Evolutionary conservation across 2,888 invertebrate species (phyloP), one percentile per base, ranked within the genome.

Genomic region (Nyleta sp.): DNA sequence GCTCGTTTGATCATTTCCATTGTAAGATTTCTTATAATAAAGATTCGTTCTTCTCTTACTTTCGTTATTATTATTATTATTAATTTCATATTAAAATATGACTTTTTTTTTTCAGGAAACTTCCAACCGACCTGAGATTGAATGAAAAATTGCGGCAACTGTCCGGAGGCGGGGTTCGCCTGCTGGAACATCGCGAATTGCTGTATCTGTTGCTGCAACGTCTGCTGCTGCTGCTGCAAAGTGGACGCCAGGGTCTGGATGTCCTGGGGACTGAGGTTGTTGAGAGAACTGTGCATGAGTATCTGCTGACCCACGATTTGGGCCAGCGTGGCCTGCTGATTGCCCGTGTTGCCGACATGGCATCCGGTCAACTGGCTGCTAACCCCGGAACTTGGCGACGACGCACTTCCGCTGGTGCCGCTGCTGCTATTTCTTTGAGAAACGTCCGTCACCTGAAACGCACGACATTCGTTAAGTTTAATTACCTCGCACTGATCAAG

Each of bases 121-220:
- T 28, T 2, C 10, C 24, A 42, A 65, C 57, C 6, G 5, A 95
- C 95, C 93, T 94, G 95, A 91, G 95, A 95, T 89, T 95, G 95
- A 64, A 96, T 91, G 89, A 95, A 94, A 87, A 95, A 95, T 88
- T 95, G 95, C 18, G 92, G 91, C 70, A 92, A 86, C 83, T 92
- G 91, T 28, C 91, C 89, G 31, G 91, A 90, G 68, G 92, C 90
- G n/a, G 73, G 50, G n/a, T 28, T 62, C 8, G 68, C 60, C 28
- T 74, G 67, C 8, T 73, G 73, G 20, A 75, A 62, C 28, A 75
- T 75, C 1, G 72, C 72, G 13, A 65, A 59, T 17, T 64, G 91
- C 91, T 22, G 92, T 91, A 86, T 92, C 91, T 62, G 93, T 91
- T 94, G 94, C 82, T 94, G 94, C 42, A 94, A 88, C 82, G 92